Evolutionary conservation across 2,113 vertebrate species (phyloP).

Genomic region (Heterotis niloticus): DNA sequence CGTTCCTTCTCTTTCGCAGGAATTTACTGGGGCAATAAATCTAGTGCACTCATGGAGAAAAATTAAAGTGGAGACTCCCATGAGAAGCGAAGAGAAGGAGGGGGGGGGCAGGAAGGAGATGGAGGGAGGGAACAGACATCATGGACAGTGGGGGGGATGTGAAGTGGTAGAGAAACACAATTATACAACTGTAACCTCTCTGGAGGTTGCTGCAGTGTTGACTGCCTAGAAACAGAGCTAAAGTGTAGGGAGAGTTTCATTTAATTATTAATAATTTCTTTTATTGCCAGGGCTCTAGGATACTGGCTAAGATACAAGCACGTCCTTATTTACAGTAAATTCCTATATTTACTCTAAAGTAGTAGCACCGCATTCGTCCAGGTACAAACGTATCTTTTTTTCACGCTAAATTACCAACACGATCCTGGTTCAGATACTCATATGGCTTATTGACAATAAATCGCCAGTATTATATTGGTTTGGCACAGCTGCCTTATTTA

Average conservation of each 20-base stretch:
- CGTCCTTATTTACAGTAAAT: too few species aligned
- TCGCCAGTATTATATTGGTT: too few species aligned
- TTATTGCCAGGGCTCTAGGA: background rate
- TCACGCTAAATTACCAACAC: background rate
- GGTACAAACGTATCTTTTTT: too few species aligned
- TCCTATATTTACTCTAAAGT: too few species aligned
- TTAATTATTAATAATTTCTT: background rate
- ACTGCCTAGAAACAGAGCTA: constrained; percentile 26
- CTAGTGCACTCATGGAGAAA: constrained; percentile 55
- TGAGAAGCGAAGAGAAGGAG: constrained; percentile 37
- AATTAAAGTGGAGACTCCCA: constrained; percentile 55
- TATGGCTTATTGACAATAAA: too few species aligned
- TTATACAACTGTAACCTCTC: constrained; percentile 31
- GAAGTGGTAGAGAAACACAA: constrained; percentile 27
- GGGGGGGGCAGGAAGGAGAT: constrained; percentile 13
- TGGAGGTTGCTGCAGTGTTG: constrained; percentile 28
- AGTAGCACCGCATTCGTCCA: too few species aligned
- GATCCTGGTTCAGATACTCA: background rate
- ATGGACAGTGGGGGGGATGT: constrained; percentile 1
- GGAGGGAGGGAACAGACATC: background rate
- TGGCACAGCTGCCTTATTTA: too few species aligned
- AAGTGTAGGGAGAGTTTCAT: background rate
- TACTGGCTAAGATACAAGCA: background rate
- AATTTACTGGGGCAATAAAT: constrained; percentile 62
- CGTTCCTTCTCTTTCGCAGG: constrained; percentile 45